phyloP scores from a whole-genome alignment of 2,888 invertebrate genomes.

The Drosophila peninsularis region DNA sequence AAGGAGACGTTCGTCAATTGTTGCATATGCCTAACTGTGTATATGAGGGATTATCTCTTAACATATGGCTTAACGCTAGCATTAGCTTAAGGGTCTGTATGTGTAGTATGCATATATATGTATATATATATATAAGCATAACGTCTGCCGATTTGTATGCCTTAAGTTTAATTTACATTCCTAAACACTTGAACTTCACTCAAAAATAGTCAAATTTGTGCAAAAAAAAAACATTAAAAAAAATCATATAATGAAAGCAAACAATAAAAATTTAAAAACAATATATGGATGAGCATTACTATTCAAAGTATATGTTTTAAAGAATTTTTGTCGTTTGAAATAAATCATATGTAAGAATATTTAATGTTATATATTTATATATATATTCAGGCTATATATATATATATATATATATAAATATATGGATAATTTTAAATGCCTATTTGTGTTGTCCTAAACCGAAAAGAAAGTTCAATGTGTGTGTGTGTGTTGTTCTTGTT shows the following conservation, averaged over 20 bases:
- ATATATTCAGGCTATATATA: conserved; percentile 1
- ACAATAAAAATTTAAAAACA: conserved; percentile 24
- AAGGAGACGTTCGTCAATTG: conserved; percentile 42
- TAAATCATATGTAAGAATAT: conserved; percentile 24
- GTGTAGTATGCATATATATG: conserved; percentile 37
- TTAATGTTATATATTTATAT: conserved; percentile 10
- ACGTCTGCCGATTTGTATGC: conserved; percentile 56
- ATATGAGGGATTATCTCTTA: conserved; percentile 22
- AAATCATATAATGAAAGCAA: not conserved
- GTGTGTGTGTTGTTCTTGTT: conserved; percentile 29
- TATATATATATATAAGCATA: conserved; percentile 60
- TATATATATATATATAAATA: conserved; percentile 25
- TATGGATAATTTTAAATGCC: conserved; percentile 61
- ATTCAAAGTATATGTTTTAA: conserved; percentile 22
- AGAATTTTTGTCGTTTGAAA: conserved; percentile 22
- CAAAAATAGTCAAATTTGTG: conserved; percentile 43
- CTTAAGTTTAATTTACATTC: conserved; percentile 58
- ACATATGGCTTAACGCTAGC: conserved; percentile 28
- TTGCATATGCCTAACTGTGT: conserved; percentile 15
- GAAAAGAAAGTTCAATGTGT: conserved; percentile 57
- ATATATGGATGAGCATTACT: conserved; percentile 53
- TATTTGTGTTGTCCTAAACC: conserved; percentile 69
- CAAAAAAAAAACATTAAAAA: conserved; percentile 44
- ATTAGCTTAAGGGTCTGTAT: conserved; percentile 20
- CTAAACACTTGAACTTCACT: conserved; percentile 33